phyloP scores from a whole-genome alignment of 2,888 invertebrate genomes.

The Nomada lathburiana region DNA sequence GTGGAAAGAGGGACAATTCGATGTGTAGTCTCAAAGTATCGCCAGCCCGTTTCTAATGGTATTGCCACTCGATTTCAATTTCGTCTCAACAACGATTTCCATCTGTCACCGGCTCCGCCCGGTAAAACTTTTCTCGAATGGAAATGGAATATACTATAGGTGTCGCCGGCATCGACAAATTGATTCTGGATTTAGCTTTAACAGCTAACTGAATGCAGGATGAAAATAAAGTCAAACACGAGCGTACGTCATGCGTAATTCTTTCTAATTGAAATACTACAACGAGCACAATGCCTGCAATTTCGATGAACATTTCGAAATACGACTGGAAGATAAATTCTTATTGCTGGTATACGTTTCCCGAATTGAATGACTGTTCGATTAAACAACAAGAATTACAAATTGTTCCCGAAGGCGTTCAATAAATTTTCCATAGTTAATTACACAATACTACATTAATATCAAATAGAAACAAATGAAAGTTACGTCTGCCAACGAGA shows the following conservation, averaged over 20 bases:
- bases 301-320: too few relatives aligned
- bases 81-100: conserved; percentile 57
- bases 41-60: conserved; percentile 65
- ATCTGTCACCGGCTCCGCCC: conserved; percentile 50
- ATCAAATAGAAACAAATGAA: background rate
- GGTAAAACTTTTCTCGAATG: conserved; percentile 44
- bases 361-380: too few relatives aligned
- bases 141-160: conserved; percentile 38
- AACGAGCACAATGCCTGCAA: too few relatives aligned
- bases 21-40: conserved; percentile 56
- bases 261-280: background rate
- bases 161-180: conserved; percentile 21
- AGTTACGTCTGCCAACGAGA: too few relatives aligned
- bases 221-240: conserved; percentile 1
- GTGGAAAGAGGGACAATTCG: conserved; percentile 57
- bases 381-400: too few relatives aligned
- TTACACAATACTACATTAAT: background rate
- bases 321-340: too few relatives aligned
- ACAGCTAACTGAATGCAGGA: conserved; percentile 23
- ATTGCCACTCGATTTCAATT: conserved; percentile 73
- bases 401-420: background rate
- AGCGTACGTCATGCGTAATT: background rate
- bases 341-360: too few relatives aligned
- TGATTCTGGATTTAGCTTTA: conserved; percentile 30
- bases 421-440: background rate